A percentile compares a stretch with the other conserved stretches of the same genome.
phyloP scores from a whole-genome alignment of 2,888 invertebrate genomes.

The Chorisops tibialis region DNA sequence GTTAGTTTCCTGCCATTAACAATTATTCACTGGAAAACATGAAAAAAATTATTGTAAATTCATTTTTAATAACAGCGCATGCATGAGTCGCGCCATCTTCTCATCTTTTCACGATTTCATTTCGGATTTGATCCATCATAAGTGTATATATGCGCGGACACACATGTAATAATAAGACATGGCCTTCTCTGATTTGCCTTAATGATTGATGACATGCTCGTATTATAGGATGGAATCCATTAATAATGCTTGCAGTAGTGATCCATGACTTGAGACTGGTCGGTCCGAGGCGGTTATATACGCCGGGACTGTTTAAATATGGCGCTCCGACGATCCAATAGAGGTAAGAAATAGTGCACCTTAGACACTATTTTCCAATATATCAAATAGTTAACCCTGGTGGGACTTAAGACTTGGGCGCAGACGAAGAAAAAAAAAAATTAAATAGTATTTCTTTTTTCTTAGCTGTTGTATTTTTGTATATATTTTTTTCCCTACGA shows the following conservation, averaged over 20 bases:
- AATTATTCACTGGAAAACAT: constrained; percentile 25
- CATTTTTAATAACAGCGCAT: constrained; percentile 34
- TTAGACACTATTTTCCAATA: background rate
- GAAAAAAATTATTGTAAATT: constrained; percentile 32
- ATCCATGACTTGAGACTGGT: constrained; percentile 24
- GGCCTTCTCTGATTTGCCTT: constrained; percentile 28
- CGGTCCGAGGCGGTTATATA: background rate
- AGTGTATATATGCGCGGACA: too few relatives aligned
- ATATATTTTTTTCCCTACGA: constrained; percentile 24
- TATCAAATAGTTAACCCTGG: background rate
- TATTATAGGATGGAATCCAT: constrained; percentile 34
- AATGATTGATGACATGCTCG: constrained; percentile 35
- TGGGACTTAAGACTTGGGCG: too few relatives aligned
- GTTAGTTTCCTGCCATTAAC: constrained; percentile 25
- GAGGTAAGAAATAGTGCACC: background rate
- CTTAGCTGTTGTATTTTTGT: background rate
- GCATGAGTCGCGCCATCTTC: constrained; percentile 35
- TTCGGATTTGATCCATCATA: constrained; percentile 1
- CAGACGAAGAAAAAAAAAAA: background rate
- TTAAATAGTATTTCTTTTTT: background rate
- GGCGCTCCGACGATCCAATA: constrained; percentile 7
- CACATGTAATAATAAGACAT: background rate
- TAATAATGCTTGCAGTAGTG: constrained; percentile 31
- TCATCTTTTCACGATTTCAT: constrained; percentile 10
- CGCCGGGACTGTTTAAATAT: constrained; percentile 4